These are phyloP conservation scores for Hypomesus transpacificus DNA, from an alignment of 2,113 vertebrate species.

Conservation along the genomic window DNA sequence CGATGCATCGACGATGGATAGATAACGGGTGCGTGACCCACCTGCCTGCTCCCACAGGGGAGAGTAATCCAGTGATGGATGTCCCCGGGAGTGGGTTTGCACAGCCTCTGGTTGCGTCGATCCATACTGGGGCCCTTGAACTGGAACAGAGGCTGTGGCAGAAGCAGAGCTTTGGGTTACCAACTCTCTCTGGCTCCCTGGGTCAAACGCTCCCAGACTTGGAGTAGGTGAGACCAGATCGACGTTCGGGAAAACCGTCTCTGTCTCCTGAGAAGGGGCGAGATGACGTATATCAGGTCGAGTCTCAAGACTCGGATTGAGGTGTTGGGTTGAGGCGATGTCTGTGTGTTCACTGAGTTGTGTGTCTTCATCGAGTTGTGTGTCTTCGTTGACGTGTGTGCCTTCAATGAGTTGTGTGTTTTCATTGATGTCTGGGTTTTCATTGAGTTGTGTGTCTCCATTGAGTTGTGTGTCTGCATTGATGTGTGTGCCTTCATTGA, in stretches of 20 bases:
- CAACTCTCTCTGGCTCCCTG: neutral
- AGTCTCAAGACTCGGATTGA: neutral
- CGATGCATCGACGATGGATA: slow-evolving; percentile 17
- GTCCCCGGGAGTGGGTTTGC: neutral
- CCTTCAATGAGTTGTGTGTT: neutral
- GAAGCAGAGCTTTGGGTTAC: neutral
- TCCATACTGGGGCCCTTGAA: too few species aligned
- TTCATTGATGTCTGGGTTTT: neutral
- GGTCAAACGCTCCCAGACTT: neutral
- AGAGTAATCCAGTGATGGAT: neutral
- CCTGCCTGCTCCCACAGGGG: slow-evolving; percentile 9
- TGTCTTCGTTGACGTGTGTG: neutral
- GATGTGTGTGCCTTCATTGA: neutral
- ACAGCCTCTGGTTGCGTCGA: too few species aligned
- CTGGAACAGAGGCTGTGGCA: neutral
- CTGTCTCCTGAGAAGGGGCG: neutral
- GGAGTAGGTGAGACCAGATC: neutral
- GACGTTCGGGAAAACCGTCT: neutral
- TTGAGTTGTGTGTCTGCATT: neutral
- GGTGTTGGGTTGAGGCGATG: neutral
- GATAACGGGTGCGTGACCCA: slow-evolving; percentile 12
- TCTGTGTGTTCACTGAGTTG: neutral
- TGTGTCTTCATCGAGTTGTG: neutral
- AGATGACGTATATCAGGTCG: neutral
- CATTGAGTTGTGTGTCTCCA: neutral